Evolutionary conservation across 2,888 invertebrate species (phyloP).

Genomic region (Didymodactylos carnosus): DNA sequence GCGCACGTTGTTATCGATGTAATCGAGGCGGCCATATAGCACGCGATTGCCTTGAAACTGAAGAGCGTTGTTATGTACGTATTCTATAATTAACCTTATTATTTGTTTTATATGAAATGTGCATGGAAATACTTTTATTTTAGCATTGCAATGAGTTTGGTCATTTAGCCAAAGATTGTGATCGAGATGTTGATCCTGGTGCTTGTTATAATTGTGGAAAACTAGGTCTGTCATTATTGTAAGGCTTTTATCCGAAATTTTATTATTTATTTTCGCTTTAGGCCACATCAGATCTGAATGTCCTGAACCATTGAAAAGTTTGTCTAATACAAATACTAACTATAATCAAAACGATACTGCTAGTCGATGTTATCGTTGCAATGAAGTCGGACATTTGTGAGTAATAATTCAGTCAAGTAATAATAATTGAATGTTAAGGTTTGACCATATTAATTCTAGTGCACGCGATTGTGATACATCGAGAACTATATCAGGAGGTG

Average conservation of each 20-base stretch:
- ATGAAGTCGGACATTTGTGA: neutral
- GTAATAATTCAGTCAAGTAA: neutral
- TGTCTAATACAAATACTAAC: neutral
- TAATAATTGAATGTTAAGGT: neutral
- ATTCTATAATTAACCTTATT: too few species aligned
- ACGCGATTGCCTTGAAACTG: too few species aligned
- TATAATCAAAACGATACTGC: neutral
- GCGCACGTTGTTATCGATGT: neutral
- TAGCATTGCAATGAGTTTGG: too few species aligned
- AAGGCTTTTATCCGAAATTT: too few species aligned
- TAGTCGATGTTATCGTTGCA: neutral
- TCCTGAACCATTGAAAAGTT: neutral
- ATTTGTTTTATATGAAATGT: too few species aligned
- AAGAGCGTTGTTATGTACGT: too few species aligned
- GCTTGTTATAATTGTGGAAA: neutral
- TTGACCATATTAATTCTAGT: neutral
- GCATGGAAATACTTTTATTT: too few species aligned
- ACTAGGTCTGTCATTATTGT: too few species aligned
- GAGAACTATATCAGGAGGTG: neutral
- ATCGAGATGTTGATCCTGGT: too few species aligned
- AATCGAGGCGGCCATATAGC: neutral
- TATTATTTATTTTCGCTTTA: too few species aligned
- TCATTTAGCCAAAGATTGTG: too few species aligned
- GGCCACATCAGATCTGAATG: neutral
- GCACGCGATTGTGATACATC: neutral